Conservation (phyloP, 2,797 vertebrate genomes). For the Pangasius mekongensis region DNA sequence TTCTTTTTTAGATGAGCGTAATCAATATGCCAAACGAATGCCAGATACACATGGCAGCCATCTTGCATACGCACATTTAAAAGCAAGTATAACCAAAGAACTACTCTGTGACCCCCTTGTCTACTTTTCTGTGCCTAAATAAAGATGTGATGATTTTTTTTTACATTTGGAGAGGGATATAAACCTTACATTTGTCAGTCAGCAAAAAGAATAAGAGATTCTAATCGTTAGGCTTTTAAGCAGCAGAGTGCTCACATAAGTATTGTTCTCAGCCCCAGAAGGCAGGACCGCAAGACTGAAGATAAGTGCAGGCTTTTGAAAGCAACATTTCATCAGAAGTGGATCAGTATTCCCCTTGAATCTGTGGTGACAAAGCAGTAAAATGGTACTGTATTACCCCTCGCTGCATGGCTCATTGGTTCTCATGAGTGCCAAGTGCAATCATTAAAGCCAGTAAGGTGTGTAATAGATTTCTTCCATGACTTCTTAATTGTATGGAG, state of each 20-base stretch:
- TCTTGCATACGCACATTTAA: neutral
- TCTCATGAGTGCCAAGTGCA: slow-evolving; percentile 75
- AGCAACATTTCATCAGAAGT: slow-evolving; percentile 57
- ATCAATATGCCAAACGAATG: neutral
- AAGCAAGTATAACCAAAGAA: neutral
- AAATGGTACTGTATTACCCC: slow-evolving; percentile 73
- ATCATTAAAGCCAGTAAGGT: slow-evolving; percentile 83
- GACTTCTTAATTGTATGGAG: slow-evolving; percentile 75
- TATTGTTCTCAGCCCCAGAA: slow-evolving; percentile 27
- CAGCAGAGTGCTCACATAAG: neutral
- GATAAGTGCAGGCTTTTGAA: slow-evolving; percentile 39
- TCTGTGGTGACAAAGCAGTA: slow-evolving; percentile 64
- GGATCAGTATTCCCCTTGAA: slow-evolving; percentile 74
- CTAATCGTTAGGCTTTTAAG: slow-evolving; percentile 20
- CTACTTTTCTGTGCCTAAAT: neutral
- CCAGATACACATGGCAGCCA: neutral
- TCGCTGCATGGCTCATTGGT: slow-evolving; percentile 77
- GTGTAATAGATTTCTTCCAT: slow-evolving; percentile 81
- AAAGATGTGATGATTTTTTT: neutral
- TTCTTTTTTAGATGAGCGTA: neutral
- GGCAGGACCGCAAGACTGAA: slow-evolving; percentile 15
- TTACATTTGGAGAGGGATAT: slow-evolving; percentile 4
- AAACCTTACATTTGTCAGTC: slow-evolving; percentile 12
- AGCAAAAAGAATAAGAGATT: slow-evolving; percentile 25
- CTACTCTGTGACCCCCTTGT: neutral